Evolutionary conservation across 2,888 invertebrate species (phyloP).

Genomic region (Drosophila diplacantha): DNA sequence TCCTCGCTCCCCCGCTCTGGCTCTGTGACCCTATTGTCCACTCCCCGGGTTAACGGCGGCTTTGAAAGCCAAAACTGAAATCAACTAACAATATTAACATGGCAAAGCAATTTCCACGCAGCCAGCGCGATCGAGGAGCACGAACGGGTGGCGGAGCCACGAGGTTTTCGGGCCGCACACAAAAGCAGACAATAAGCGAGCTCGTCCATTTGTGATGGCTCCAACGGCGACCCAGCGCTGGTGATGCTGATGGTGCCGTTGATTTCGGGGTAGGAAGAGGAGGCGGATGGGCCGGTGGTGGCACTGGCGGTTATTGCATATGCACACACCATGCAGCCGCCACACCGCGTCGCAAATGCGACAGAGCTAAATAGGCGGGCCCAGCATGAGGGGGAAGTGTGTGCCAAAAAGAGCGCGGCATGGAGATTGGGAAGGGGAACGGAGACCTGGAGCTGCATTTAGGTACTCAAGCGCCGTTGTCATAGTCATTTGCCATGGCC

Average conservation of each 20-base stretch:
- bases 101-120: constrained; percentile 62
- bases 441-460: constrained; percentile 57
- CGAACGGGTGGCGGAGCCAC: neutral
- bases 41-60: constrained; percentile 39
- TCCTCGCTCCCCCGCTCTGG: neutral
- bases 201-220: constrained; percentile 45
- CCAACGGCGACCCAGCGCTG: constrained; percentile 19
- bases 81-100: constrained; percentile 74
- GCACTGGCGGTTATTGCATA: constrained; percentile 55
- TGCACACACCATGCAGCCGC: constrained; percentile 37
- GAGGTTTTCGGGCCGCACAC: constrained; percentile 32
- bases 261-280: neutral
- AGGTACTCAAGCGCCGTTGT: constrained; percentile 59
- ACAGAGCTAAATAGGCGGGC: constrained; percentile 58
- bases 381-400: constrained; percentile 25
- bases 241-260: constrained; percentile 39
- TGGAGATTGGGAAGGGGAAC: neutral
- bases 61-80: constrained; percentile 71
- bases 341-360: constrained; percentile 27
- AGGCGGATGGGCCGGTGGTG: constrained; percentile 3
- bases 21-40: constrained; percentile 47
- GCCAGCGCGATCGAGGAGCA: constrained; percentile 8
- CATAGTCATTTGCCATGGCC: constrained; percentile 50
- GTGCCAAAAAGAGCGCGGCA: constrained; percentile 28
- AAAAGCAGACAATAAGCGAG: constrained; percentile 58